Conservation (phyloP, 2,797 vertebrate genomes). For the Hemibagrus guttatus region DNA sequence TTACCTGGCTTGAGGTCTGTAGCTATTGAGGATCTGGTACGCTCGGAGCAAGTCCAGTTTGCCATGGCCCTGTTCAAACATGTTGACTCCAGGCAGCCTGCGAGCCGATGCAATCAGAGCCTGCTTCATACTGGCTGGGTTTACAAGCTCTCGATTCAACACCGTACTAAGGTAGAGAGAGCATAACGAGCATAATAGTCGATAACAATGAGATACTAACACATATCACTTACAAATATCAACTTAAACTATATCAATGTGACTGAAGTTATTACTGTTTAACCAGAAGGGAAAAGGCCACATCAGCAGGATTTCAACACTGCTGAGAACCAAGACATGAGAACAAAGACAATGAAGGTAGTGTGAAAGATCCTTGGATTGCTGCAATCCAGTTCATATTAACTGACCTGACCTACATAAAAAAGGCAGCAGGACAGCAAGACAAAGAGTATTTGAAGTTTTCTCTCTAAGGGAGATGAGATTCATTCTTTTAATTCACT, state of each 20-base stretch:
- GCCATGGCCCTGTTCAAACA: constrained; percentile 99
- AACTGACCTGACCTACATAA: constrained; percentile 13
- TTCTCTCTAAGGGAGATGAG: not conserved
- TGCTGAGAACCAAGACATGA: not conserved
- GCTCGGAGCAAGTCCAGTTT: constrained; percentile 95
- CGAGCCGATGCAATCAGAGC: constrained; percentile 95
- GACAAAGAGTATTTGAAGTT: not conserved
- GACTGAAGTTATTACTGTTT: not conserved
- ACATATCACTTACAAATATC: not conserved
- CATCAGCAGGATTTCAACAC: not conserved
- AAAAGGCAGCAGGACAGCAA: constrained; percentile 7
- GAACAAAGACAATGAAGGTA: constrained; percentile 5
- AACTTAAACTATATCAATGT: not conserved
- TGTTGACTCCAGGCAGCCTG: constrained; percentile 95
- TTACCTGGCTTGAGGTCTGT: constrained; percentile 96
- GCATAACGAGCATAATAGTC: too few species aligned
- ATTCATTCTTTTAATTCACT: constrained; percentile 3
- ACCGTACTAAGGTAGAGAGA: constrained; percentile 81
- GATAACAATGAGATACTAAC: not conserved
- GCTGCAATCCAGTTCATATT: constrained; percentile 11
- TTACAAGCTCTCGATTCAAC: constrained; percentile 90
- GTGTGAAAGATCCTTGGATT: constrained; percentile 21
- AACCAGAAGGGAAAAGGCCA: constrained; percentile 9
- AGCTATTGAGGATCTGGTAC: constrained; percentile 97
- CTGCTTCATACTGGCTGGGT: constrained; percentile 99